phyloP scores from a whole-genome alignment of 2,888 invertebrate species.

The Acleris sparsana region DNA sequence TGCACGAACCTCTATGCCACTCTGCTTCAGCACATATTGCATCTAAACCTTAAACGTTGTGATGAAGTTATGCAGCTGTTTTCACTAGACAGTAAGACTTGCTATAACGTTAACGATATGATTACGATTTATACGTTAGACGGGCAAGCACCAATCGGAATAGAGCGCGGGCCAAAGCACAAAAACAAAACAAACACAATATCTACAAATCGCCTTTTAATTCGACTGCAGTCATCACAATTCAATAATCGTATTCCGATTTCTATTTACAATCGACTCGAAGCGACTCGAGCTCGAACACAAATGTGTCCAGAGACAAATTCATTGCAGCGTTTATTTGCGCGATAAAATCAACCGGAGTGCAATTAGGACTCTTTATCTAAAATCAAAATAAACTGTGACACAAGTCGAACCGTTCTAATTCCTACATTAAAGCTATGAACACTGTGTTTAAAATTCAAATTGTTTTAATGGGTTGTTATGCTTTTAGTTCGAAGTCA shows the following conservation, averaged over 20 bases:
- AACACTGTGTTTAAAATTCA: conserved; percentile 1
- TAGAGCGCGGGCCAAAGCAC: too few relatives aligned
- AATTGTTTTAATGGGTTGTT: neutral
- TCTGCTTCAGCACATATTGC: too few relatives aligned
- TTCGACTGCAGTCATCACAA: conserved; percentile 3
- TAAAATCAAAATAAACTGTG: conserved; percentile 3
- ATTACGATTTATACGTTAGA: too few relatives aligned
- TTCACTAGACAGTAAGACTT: too few relatives aligned
- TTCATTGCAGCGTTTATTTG: neutral
- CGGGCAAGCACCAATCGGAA: too few relatives aligned
- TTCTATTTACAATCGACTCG: conserved; percentile 1
- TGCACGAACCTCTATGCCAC: too few relatives aligned
- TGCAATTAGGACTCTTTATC: neutral
- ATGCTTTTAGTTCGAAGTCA: conserved; percentile 25
- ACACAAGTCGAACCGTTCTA: neutral
- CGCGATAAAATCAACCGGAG: neutral
- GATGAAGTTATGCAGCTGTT: too few relatives aligned
- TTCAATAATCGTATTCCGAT: conserved; percentile 11
- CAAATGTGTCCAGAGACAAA: neutral
- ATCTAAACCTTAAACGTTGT: too few relatives aligned
- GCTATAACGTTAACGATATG: too few relatives aligned
- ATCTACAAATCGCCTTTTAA: conserved; percentile 9
- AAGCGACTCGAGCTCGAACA: neutral
- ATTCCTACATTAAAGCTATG: neutral
- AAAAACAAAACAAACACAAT: too few relatives aligned